phyloP scores from a whole-genome alignment of 2,113 vertebrate species.

The Ageneiosus marmoratus region DNA sequence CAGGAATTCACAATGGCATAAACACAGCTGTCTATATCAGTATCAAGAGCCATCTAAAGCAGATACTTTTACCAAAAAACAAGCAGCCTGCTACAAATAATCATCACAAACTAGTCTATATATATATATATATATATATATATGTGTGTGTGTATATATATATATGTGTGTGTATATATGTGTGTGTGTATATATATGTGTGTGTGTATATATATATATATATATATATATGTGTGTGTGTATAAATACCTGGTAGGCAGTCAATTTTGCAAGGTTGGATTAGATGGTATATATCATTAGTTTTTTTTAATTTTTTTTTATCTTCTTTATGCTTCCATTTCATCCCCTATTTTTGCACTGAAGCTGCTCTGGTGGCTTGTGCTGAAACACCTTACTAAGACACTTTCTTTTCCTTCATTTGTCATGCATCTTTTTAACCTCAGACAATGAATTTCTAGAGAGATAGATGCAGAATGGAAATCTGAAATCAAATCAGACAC shows the following conservation, averaged over 20 bases:
- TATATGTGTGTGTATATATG: too few relatives aligned
- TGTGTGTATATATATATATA: too few relatives aligned
- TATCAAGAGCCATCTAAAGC: not conserved
- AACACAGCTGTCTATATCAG: slow-evolving; percentile 35
- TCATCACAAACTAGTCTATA: not conserved
- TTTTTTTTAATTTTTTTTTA: too few relatives aligned
- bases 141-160: too few relatives aligned
- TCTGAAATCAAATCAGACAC: not conserved
- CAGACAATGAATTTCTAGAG: not conserved
- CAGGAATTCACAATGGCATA: slow-evolving; percentile 44
- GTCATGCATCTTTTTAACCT: not conserved
- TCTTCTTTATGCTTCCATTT: not conserved
- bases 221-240: too few relatives aligned
- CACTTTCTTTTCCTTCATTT: not conserved
- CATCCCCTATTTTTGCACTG: too few relatives aligned
- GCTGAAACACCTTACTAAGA: not conserved
- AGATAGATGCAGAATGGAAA: not conserved
- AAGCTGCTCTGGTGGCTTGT: not conserved
- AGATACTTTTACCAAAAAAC: too few relatives aligned
- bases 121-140: too few relatives aligned
- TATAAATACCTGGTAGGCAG: too few relatives aligned
- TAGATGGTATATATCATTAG: too few relatives aligned
- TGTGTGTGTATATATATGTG: too few relatives aligned
- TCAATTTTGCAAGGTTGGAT: too few relatives aligned
- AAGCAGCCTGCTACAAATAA: not conserved